These are phyloP conservation scores for Babyrousa celebensis DNA, from an alignment of 2,797 vertebrate genomes.

Conservation along the genomic window DNA sequence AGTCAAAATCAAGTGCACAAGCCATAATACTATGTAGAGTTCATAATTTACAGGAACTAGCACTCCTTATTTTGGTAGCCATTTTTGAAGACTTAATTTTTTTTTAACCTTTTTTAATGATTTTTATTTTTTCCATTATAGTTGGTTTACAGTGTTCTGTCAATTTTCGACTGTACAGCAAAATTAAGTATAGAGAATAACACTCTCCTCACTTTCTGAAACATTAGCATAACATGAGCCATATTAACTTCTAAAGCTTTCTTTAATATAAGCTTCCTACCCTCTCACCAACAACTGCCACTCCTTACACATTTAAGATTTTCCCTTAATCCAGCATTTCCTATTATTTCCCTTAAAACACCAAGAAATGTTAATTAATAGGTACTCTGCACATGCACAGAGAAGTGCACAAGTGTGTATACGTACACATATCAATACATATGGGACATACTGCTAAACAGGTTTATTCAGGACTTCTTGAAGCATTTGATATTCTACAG, in stretches of 20 bases:
- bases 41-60: slow-evolving; percentile 62
- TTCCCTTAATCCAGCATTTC: slow-evolving; percentile 15
- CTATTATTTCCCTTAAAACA: slow-evolving; percentile 16
- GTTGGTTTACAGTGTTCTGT: too few relatives aligned
- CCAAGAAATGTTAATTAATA: slow-evolving; percentile 3
- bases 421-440: background rate
- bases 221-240: slow-evolving; percentile 63
- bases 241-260: slow-evolving; percentile 63
- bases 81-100: slow-evolving; percentile 50
- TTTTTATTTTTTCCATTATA: too few relatives aligned
- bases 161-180: background rate
- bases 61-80: background rate
- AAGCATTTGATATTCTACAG: background rate
- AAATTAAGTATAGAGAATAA: slow-evolving; percentile 35
- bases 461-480: background rate
- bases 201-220: slow-evolving; percentile 59
- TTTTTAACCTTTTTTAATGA: too few relatives aligned
- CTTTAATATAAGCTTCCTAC: slow-evolving; percentile 27
- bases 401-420: background rate
- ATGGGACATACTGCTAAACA: background rate
- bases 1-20: slow-evolving; percentile 60
- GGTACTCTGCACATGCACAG: background rate
- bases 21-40: slow-evolving; percentile 41
- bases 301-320: slow-evolving; percentile 16
- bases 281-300: slow-evolving; percentile 22